Conservation (phyloP, 2,888 invertebrate species). For the Drosophila mimetica region DNA sequence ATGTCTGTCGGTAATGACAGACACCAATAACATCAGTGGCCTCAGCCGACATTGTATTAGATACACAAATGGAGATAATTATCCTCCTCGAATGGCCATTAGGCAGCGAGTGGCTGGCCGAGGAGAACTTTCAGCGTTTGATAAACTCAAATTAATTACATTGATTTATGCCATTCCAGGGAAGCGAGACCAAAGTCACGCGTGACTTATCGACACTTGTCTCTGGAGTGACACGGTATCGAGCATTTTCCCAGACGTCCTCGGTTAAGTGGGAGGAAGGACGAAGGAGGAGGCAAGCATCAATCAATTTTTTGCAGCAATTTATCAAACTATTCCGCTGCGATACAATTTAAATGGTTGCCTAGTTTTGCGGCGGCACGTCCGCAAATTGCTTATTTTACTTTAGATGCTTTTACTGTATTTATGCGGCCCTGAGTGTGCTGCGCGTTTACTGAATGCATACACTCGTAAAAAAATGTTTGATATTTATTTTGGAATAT, state of each 20-base stretch:
- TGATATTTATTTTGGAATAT: no score
- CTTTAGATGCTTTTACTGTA: constrained; percentile 20
- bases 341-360: constrained; percentile 42
- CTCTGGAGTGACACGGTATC: constrained; percentile 47
- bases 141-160: constrained; percentile 77
- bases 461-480: constrained; percentile 1
- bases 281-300: constrained; percentile 40
- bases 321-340: constrained; percentile 76
- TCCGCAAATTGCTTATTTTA: constrained; percentile 44
- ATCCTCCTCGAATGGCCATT: constrained; percentile 68
- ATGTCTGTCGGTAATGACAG: constrained; percentile 56
- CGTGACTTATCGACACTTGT: constrained; percentile 65
- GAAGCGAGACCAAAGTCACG: constrained; percentile 26
- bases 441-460: constrained; percentile 12
- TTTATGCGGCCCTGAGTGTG: not conserved
- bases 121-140: constrained; percentile 47
- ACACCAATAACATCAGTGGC: constrained; percentile 36
- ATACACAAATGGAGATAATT: constrained; percentile 67
- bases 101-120: constrained; percentile 36
- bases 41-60: constrained; percentile 29
- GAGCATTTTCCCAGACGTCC: constrained; percentile 14
- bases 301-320: constrained; percentile 76
- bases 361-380: constrained; percentile 68
- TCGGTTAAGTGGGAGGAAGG: not conserved
- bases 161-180: constrained; percentile 69